Percentiles rank a stretch among this genome's conserved stretches.
phyloP scores from a whole-genome alignment of 2,888 invertebrate genomes.

The Cordilura impudica region DNA sequence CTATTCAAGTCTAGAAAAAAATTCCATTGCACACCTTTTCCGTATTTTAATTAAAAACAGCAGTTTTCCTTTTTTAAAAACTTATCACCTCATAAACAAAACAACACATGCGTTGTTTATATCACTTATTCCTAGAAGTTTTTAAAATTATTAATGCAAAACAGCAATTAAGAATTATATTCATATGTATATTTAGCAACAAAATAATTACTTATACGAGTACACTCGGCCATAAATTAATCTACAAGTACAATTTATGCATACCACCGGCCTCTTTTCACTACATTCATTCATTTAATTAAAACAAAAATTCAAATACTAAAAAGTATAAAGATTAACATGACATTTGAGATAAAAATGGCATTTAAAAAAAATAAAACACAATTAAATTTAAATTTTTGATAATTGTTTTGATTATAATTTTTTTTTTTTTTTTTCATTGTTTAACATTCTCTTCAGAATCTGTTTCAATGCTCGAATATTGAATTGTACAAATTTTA shows the following conservation, averaged over 20 bases:
- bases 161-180: slow-evolving; percentile 18
- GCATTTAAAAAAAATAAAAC: slow-evolving; percentile 8
- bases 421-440: not conserved
- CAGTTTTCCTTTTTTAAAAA: slow-evolving; percentile 40
- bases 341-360: slow-evolving; percentile 40
- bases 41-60: slow-evolving; percentile 36
- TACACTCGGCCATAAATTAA: too few species aligned
- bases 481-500: not conserved
- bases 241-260: not conserved
- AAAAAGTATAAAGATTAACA: slow-evolving; percentile 37
- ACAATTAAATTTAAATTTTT: too few species aligned
- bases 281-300: slow-evolving; percentile 39
- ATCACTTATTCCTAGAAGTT: slow-evolving; percentile 47
- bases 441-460: too few species aligned
- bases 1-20: slow-evolving; percentile 1
- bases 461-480: not conserved
- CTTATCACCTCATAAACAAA: slow-evolving; percentile 40
- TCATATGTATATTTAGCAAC: slow-evolving; percentile 32
- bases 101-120: slow-evolving; percentile 32
- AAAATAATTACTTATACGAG: slow-evolving; percentile 14
- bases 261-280: too few species aligned
- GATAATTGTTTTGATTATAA: not conserved
- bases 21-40: slow-evolving; percentile 47
- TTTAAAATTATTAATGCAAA: slow-evolving; percentile 50
- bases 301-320: not conserved